Evolutionary conservation across 2,797 vertebrate genomes (phyloP).

Genomic region (Hypotaenidia philippensis): DNA sequence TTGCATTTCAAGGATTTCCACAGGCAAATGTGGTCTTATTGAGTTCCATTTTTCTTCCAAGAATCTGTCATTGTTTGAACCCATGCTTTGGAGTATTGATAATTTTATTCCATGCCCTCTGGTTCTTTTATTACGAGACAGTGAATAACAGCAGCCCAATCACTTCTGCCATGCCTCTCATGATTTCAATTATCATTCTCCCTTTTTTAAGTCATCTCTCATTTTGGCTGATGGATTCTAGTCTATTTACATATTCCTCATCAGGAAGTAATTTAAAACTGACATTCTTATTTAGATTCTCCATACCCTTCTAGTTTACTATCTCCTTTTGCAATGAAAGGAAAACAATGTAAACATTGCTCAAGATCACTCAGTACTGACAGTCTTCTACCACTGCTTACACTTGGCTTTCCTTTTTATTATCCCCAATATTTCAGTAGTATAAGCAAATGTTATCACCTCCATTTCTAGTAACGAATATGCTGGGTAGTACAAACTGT

Average conservation of each 20-base stretch:
- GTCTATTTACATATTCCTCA: slow-evolving; percentile 1
- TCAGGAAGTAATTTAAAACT: background rate
- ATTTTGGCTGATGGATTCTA: background rate
- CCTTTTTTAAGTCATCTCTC: background rate
- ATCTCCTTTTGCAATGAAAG: background rate
- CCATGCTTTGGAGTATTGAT: background rate
- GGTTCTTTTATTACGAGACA: background rate
- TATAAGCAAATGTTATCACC: background rate
- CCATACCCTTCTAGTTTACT: background rate
- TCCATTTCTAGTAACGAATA: background rate
- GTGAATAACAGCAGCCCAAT: background rate
- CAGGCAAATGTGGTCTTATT: background rate
- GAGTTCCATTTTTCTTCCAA: background rate
- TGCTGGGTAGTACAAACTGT: background rate
- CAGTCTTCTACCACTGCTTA: background rate
- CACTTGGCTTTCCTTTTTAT: background rate
- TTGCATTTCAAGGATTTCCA: background rate
- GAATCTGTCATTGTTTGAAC: background rate
- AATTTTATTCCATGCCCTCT: background rate
- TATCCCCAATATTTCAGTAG: background rate
- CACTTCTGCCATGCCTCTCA: background rate
- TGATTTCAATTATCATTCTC: background rate
- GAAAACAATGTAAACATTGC: background rate
- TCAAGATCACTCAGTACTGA: background rate
- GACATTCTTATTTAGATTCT: background rate